A percentile compares a stretch with the other conserved stretches of the same genome.
phyloP scores from a whole-genome alignment of 2,113 vertebrate species.

The Eidolon helvum region DNA sequence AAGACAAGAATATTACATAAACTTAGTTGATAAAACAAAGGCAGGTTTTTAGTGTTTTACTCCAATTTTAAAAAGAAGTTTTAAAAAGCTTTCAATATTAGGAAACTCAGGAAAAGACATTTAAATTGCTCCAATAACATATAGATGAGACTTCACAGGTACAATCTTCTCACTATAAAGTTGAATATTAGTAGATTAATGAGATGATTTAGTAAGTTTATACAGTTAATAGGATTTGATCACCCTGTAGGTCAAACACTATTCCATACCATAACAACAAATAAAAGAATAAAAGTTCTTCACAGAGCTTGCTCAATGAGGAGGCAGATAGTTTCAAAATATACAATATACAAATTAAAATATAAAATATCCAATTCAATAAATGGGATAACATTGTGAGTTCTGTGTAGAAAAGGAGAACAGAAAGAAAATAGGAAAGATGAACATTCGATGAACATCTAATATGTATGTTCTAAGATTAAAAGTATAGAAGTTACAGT shows the following conservation, averaged over 20 bases:
- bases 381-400: background rate
- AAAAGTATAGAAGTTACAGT: background rate
- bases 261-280: background rate
- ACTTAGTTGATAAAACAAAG: background rate
- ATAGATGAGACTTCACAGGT: background rate
- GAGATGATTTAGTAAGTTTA: background rate
- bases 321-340: background rate
- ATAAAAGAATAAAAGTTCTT: background rate
- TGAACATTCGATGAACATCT: background rate
- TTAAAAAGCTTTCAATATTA: background rate
- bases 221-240: background rate
- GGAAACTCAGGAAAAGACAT: background rate
- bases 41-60: background rate
- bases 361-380: background rate
- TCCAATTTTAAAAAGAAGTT: background rate
- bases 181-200: background rate
- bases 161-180: background rate
- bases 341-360: too few relatives aligned
- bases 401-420: background rate
- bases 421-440: background rate
- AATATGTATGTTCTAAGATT: background rate
- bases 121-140: background rate
- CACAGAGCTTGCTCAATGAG: background rate
- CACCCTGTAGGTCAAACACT: background rate
- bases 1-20: background rate